Conservation (phyloP, 2,113 vertebrate species). For the Lutjanus erythropterus region DNA sequence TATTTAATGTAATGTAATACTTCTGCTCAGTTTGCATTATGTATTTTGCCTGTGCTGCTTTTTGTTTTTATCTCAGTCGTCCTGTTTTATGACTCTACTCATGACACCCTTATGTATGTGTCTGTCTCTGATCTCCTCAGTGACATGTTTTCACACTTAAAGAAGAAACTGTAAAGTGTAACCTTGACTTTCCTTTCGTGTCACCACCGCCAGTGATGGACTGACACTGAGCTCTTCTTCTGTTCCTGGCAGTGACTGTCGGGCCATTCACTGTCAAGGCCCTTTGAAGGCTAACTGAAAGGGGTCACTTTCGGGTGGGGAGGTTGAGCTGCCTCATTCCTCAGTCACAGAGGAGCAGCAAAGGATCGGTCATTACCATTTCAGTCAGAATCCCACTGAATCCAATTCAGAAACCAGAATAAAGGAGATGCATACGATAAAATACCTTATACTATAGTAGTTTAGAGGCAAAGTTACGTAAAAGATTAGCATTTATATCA, state of each 20-base stretch:
- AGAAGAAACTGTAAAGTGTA: background rate
- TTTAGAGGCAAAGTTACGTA: background rate
- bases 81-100: background rate
- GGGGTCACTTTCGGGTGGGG: conserved; percentile 38
- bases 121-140: conserved; percentile 7
- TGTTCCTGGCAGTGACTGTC: conserved; percentile 18
- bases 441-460: background rate
- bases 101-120: background rate
- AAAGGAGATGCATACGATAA: background rate
- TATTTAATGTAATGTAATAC: background rate
- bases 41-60: background rate
- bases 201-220: conserved; percentile 5
- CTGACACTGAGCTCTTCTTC: conserved; percentile 40
- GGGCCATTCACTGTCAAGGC: conserved; percentile 27
- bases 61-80: background rate
- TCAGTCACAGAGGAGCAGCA: conserved; percentile 3
- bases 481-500: conserved; percentile 17
- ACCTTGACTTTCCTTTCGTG: conserved; percentile 41
- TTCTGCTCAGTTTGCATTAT: background rate
- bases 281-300: conserved; percentile 48
- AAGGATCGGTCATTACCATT: conserved; percentile 24
- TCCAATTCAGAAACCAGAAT: conserved; percentile 7
- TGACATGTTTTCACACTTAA: background rate
- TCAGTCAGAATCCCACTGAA: conserved; percentile 29
- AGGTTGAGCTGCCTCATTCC: conserved; percentile 12